Evolutionary conservation across 2,888 invertebrate genomes (phyloP), one percentile per base, ranked within the genome.

Genomic region (Beris morrisii): DNA sequence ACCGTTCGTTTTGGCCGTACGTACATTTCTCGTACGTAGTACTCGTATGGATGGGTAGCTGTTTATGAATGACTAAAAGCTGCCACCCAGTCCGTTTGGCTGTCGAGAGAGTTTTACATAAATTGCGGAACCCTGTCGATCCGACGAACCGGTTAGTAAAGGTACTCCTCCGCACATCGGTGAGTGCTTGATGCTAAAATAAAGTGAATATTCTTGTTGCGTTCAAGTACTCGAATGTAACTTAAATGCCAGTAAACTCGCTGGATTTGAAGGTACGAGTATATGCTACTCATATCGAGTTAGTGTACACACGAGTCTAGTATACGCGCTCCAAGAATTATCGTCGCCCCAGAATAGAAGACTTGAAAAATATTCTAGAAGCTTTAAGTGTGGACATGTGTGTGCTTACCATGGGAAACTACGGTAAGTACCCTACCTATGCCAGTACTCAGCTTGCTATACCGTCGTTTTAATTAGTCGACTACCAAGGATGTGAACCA

Each of bases 141-240:
- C 65, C 67, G 59, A 61, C 59, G 68, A 68, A 68, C 55, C 68
- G 65, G 64, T 63, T 64, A 58, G 54, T 65, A 58, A 65, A 64
- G 48, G 58, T 56, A 65, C 46, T 55, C 32, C 55, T 31, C 48
- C 38, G 48, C 30, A 30, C 28, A 13, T 15, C 13, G 15, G n/a
- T n/a, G 4, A 61, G 38, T 12, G 9, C 50, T 67, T 58, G 54
- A 46, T 53, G 67, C 45, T 67, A 48, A 65, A 65, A 65, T 65
- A 68, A 68, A 68, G 68, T 68, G 68, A 68, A 68, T 56, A 68
- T 59, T 65, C 68, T 65, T 68, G 68, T 68, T 68, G 68, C 58
- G 68, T 65, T 68, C 68, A 61, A 68, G 65, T 58, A 65, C 68
- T 68, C 45, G 56, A 64, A 57, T 65, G 68, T 68, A 65, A 65